Conservation (phyloP, 2,113 vertebrate genomes). For the Saccopteryx leptura region DNA sequence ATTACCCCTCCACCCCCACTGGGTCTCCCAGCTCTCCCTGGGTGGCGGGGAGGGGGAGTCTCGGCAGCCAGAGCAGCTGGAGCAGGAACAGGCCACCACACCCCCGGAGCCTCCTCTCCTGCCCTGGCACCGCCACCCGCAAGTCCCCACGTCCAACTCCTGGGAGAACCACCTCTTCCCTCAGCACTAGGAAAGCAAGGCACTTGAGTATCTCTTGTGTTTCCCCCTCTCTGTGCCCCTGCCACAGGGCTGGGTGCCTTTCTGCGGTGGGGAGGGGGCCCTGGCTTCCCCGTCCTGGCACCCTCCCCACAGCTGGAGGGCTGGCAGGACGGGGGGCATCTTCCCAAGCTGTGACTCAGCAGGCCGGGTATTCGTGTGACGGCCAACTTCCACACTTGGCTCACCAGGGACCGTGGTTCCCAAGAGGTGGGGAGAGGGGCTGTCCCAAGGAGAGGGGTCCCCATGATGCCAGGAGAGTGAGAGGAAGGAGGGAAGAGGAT, state of each 20-base stretch:
- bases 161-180: background rate
- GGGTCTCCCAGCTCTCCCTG: background rate
- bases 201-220: background rate
- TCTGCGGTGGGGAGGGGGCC: background rate
- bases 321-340: constrained; percentile 54
- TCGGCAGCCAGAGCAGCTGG: background rate
- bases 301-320: background rate
- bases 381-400: constrained; percentile 82
- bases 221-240: background rate
- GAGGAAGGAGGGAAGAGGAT: background rate
- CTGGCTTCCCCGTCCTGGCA: constrained; percentile 5
- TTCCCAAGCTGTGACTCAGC: constrained; percentile 79
- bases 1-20: background rate
- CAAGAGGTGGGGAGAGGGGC: constrained; percentile 31
- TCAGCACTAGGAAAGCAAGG: background rate
- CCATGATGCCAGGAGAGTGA: background rate
- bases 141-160: background rate
- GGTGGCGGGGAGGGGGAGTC: background rate
- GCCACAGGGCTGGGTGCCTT: background rate
- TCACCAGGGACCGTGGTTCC: constrained; percentile 75
- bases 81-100: background rate
- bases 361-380: constrained; percentile 31
- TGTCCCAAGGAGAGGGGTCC: background rate
- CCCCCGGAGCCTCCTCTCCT: background rate
- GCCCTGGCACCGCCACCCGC: background rate